Percentiles rank a stretch among this genome's conserved stretches.
Conservation (phyloP, 1,140 invertebrate species). For the Philopotamus ludificatus region DNA sequence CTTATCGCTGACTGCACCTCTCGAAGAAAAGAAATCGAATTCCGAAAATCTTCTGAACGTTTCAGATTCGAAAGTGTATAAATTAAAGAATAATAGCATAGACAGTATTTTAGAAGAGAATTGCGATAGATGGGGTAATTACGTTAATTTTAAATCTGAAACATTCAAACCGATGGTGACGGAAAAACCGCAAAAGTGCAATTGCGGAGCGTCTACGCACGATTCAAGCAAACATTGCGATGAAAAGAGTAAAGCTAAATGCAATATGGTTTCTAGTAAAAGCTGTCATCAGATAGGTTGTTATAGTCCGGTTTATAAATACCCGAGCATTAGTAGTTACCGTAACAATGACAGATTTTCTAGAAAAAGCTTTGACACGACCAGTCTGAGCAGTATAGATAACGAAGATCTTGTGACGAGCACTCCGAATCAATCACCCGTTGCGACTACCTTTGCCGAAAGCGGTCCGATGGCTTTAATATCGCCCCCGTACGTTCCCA, state of each 20-base stretch:
- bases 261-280: conserved; percentile 38
- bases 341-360: conserved; percentile 36
- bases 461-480: conserved; percentile 41
- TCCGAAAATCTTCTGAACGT: conserved; percentile 33
- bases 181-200: conserved; percentile 35
- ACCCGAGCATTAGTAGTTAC: conserved; percentile 54
- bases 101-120: conserved; percentile 37
- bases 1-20: conserved; percentile 24
- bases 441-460: conserved; percentile 37
- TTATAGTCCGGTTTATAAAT: conserved; percentile 56
- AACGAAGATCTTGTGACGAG: conserved; percentile 36
- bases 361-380: conserved; percentile 34
- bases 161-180: conserved; percentile 34
- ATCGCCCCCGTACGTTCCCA: conserved; percentile 49
- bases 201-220: conserved; percentile 34
- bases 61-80: conserved; percentile 24
- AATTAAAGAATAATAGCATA: conserved; percentile 38
- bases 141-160: conserved; percentile 39
- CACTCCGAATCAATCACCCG: conserved; percentile 41
- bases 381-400: conserved; percentile 37
- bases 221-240: conserved; percentile 31
- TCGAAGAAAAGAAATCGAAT: conserved; percentile 36
- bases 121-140: conserved; percentile 39
- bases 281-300: conserved; percentile 44
- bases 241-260: conserved; percentile 7